These are phyloP conservation scores for Parasteatoda tepidariorum DNA, from an alignment of 1,140 invertebrate species.

Conservation along the genomic window DNA sequence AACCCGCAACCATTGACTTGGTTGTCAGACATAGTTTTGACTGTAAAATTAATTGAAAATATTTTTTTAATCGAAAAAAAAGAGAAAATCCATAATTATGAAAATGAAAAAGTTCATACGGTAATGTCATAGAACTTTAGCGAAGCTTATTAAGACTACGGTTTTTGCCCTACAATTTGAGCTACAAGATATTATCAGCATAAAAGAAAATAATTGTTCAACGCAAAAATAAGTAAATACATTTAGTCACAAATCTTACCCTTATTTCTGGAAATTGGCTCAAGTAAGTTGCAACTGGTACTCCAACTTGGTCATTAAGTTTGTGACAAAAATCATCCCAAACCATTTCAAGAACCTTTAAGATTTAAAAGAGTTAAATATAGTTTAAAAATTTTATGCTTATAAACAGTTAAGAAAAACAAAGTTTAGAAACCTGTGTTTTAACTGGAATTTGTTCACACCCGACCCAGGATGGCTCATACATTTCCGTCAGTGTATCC, in stretches of 20 bases:
- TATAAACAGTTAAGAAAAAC: neutral
- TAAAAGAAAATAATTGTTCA: neutral
- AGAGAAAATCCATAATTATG: too few relatives aligned
- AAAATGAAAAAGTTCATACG: too few relatives aligned
- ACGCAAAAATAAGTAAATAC: too few relatives aligned
- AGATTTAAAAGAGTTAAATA: neutral
- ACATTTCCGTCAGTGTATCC: conserved; percentile 91
- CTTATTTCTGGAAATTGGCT: conserved; percentile 70
- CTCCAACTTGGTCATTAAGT: conserved; percentile 91
- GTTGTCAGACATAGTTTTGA: too few relatives aligned
- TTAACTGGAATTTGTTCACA: conserved; percentile 89
- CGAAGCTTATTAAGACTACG: too few relatives aligned
- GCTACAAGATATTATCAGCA: neutral
- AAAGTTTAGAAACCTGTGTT: conserved; percentile 61
- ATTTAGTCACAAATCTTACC: conserved; percentile 65
- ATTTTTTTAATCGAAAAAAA: too few relatives aligned
- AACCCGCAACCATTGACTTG: too few relatives aligned
- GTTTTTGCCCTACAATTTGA: too few relatives aligned
- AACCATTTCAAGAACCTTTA: conserved; percentile 83
- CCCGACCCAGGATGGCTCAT: conserved; percentile 94
- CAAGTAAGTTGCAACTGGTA: conserved; percentile 94
- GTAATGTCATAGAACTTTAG: too few relatives aligned
- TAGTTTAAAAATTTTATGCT: conserved; percentile 59
- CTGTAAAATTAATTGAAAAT: too few relatives aligned
- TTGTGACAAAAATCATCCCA: conserved; percentile 96